These are phyloP conservation scores for Drosophila repletoides DNA, from an alignment of 1,140 invertebrate species.

Conservation along the genomic window DNA sequence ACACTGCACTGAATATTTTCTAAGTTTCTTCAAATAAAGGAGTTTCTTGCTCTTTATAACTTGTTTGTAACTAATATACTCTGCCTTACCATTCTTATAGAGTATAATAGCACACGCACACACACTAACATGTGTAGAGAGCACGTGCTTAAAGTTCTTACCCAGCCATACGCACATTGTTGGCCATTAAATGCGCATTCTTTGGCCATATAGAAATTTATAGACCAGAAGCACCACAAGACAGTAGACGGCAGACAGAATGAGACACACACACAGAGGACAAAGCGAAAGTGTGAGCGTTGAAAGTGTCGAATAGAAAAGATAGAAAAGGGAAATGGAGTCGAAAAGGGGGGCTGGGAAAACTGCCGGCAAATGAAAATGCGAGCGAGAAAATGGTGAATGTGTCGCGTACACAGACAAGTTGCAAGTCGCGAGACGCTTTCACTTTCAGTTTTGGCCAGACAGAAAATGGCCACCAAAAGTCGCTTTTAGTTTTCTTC, in stretches of 20 bases:
- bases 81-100: too few relatives aligned
- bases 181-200: constrained; percentile 80
- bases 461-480: too few relatives aligned
- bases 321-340: constrained; percentile 9
- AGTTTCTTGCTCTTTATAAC: too few relatives aligned
- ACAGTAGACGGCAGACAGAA: too few relatives aligned
- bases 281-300: constrained; percentile 50
- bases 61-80: too few relatives aligned
- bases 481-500: too few relatives aligned
- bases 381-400: constrained; percentile 42
- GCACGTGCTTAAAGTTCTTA: constrained; percentile 58
- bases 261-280: too few relatives aligned
- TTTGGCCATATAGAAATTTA: constrained; percentile 75
- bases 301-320: too few relatives aligned
- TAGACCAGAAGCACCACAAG: constrained; percentile 64
- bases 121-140: not conserved
- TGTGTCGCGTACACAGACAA: constrained; percentile 63
- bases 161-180: constrained; percentile 56
- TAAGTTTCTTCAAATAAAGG: too few relatives aligned
- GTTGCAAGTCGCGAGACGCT: constrained; percentile 41
- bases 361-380: constrained; percentile 4
- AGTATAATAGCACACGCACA: too few relatives aligned
- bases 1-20: too few relatives aligned
- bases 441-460: constrained; percentile 21
- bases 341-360: not conserved